These are phyloP conservation scores for Herpetotheres cachinnans DNA, from an alignment of 2,113 vertebrate species.

Conservation along the genomic window DNA sequence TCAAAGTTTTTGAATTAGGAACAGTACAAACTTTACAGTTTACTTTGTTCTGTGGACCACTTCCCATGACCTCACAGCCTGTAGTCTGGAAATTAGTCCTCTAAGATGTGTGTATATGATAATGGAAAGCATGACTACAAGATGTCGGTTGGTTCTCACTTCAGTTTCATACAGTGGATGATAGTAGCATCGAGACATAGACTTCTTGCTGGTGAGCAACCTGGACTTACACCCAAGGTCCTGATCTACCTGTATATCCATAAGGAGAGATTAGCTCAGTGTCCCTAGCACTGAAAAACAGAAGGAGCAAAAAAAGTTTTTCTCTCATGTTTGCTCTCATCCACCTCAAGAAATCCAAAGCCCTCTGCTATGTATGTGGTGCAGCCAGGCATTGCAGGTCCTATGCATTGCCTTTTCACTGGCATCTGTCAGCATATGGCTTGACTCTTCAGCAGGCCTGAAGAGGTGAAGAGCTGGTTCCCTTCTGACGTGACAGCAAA, in stretches of 20 bases:
- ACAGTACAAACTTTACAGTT: neutral
- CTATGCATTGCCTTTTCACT: neutral
- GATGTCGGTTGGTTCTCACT: neutral
- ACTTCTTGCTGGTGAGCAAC: neutral
- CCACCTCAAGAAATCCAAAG: neutral
- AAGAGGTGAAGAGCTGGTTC: neutral
- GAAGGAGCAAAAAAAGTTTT: neutral
- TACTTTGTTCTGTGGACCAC: neutral
- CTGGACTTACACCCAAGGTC: neutral
- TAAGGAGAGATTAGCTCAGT: neutral
- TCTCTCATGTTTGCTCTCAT: neutral
- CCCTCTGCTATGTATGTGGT: neutral
- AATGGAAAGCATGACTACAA: neutral
- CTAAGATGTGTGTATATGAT: neutral
- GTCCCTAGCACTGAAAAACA: neutral
- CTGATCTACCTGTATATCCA: neutral
- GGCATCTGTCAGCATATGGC: neutral
- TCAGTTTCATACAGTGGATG: neutral
- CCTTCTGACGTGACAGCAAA: neutral
- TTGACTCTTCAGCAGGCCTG: neutral
- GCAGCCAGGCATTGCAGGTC: neutral
- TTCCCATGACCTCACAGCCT: neutral
- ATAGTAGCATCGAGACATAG: neutral
- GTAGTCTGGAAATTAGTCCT: neutral
- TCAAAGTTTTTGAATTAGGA: neutral